Conservation (phyloP, 2,797 vertebrate species). For the Geotrypetes seraphini region DNA sequence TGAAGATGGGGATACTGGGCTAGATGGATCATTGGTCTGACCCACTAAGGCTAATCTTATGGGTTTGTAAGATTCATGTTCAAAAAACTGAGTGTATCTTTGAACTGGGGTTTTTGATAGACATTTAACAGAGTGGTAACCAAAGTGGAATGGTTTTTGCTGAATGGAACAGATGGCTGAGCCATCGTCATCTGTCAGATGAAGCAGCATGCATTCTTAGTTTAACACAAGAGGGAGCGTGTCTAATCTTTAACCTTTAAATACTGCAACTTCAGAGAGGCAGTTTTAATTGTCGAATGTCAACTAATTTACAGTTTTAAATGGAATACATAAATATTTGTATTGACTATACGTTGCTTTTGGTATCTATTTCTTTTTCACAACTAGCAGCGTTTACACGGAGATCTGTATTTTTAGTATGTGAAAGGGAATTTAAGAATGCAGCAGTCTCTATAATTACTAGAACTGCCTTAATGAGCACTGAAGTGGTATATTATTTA, state of each 20-base stretch:
- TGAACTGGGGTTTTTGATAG: constrained; percentile 4
- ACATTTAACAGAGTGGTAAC: constrained; percentile 25
- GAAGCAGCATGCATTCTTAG: constrained; percentile 44
- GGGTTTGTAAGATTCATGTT: too few species aligned
- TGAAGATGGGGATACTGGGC: too few species aligned
- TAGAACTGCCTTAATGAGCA: too few species aligned
- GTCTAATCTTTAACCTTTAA: constrained; percentile 55
- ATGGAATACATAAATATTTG: constrained; percentile 36
- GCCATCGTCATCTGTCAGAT: constrained; percentile 37
- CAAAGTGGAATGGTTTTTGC: constrained; percentile 27
- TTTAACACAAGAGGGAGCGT: constrained; percentile 53
- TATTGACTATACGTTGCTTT: constrained; percentile 23
- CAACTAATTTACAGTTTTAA: constrained; percentile 27
- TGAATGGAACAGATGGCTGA: constrained; percentile 42
- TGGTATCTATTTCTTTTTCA: constrained; percentile 18
- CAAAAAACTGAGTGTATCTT: neutral
- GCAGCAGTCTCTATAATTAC: too few species aligned
- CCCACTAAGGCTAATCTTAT: too few species aligned
- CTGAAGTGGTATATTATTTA: too few species aligned
- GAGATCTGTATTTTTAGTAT: neutral
- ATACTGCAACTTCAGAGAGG: constrained; percentile 35
- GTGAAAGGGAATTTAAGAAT: neutral
- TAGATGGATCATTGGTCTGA: too few species aligned
- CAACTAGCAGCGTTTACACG: constrained; percentile 17
- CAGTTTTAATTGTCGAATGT: constrained; percentile 35